Evolutionary conservation across 2,888 invertebrate species (phyloP).

Genomic region (Zaprionus lineosus): DNA sequence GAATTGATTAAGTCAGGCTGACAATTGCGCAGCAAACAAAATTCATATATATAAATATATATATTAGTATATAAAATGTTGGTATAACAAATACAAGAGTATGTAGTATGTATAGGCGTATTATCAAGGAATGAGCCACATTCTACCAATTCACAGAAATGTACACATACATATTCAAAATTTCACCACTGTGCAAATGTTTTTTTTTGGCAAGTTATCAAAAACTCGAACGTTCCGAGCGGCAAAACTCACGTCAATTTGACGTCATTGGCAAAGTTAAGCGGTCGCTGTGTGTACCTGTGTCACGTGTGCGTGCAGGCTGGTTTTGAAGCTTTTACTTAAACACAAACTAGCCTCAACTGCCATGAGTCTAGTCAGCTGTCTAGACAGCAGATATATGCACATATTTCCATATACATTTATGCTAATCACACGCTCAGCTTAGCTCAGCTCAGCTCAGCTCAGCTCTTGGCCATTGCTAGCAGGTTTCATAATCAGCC

Average conservation of each 20-base stretch:
- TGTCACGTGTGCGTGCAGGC: conserved; percentile 55
- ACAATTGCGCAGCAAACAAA: conserved; percentile 63
- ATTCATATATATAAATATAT: conserved; percentile 7
- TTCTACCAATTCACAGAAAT: neutral
- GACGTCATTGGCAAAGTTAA: conserved; percentile 57
- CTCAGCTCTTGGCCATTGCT: no score
- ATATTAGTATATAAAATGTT: neutral
- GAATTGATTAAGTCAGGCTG: conserved; percentile 40
- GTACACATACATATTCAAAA: conserved; percentile 18
- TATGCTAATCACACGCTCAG: conserved; percentile 36
- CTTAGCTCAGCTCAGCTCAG: no score
- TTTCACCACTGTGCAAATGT: conserved; percentile 62
- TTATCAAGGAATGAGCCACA: no score
- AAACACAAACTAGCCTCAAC: neutral
- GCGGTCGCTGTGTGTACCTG: conserved; percentile 20
- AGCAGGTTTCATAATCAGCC: conserved; percentile 33
- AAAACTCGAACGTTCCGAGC: conserved; percentile 32
- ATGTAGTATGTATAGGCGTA: no score
- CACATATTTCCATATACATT: conserved; percentile 12
- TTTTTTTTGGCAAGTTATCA: conserved; percentile 59
- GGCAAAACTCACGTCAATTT: conserved; percentile 32
- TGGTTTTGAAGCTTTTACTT: neutral
- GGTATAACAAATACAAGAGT: conserved; percentile 10
- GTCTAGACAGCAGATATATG: conserved; percentile 29
- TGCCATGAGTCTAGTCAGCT: conserved; percentile 22